phyloP scores from a whole-genome alignment of 1,140 invertebrate genomes.

The Drosophila truncata region DNA sequence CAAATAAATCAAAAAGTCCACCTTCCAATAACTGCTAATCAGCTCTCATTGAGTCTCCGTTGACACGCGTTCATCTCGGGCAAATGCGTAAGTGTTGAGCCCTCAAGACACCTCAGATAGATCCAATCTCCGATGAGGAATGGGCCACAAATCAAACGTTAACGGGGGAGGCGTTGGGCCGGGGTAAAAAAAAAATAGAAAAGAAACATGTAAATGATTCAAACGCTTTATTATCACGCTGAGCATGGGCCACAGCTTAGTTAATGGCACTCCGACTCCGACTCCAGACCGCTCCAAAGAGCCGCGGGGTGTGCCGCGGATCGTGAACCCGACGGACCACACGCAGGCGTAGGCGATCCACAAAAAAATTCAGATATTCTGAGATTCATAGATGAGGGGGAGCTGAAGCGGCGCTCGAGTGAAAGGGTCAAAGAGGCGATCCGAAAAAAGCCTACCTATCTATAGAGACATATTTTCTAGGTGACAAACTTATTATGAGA shows the following conservation, averaged over 20 bases:
- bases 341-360: slow-evolving; percentile 48
- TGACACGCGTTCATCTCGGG: slow-evolving; percentile 26
- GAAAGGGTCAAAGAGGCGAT: slow-evolving; percentile 64
- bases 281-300: slow-evolving; percentile 36
- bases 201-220: slow-evolving; percentile 72
- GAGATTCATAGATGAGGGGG: not conserved
- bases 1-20: slow-evolving; percentile 1
- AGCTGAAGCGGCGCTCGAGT: slow-evolving; percentile 60
- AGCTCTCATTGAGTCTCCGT: slow-evolving; percentile 14
- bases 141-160: slow-evolving; percentile 48
- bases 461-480: slow-evolving; percentile 81
- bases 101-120: slow-evolving; percentile 20
- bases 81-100: slow-evolving; percentile 45
- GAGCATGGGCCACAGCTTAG: slow-evolving; percentile 55
- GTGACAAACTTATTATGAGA: slow-evolving; percentile 83
- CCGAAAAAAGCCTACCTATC: slow-evolving; percentile 13
- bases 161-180: slow-evolving; percentile 18
- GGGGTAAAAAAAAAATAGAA: slow-evolving; percentile 42
- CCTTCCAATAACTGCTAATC: slow-evolving; percentile 23
- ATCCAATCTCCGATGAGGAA: slow-evolving; percentile 26
- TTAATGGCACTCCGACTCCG: slow-evolving; percentile 64
- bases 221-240: slow-evolving; percentile 74
- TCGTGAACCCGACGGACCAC: slow-evolving; percentile 51
- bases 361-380: slow-evolving; percentile 5
- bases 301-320: slow-evolving; percentile 58